These are phyloP conservation scores for Strix aluco DNA, from an alignment of 2,113 vertebrate species.

Conservation along the genomic window DNA sequence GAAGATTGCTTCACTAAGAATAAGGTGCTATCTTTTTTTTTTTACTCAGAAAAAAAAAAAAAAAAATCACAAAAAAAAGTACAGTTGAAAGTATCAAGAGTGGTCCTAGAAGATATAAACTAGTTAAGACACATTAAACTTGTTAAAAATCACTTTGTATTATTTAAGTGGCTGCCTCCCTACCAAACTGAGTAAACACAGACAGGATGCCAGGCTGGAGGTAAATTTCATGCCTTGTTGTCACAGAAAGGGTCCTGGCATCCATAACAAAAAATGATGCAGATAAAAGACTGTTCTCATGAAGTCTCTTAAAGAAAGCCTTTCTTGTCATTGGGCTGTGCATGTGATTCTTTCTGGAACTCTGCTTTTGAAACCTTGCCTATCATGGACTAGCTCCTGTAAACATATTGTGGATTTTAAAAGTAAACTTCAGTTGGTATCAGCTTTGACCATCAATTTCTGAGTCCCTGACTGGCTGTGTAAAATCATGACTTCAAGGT, in stretches of 20 bases:
- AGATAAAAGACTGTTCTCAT: background rate
- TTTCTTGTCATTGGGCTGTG: background rate
- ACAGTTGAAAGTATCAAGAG: background rate
- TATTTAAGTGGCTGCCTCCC: background rate
- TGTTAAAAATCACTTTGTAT: background rate
- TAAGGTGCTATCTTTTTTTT: background rate
- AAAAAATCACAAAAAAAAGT: background rate
- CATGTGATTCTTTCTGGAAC: background rate
- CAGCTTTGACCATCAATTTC: background rate
- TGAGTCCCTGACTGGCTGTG: background rate
- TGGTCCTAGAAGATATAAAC: background rate
- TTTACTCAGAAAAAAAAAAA: rapidly evolving
- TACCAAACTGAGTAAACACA: background rate
- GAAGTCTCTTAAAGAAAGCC: background rate
- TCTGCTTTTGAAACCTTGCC: background rate
- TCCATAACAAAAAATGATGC: background rate
- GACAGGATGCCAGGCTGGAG: background rate
- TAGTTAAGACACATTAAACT: background rate
- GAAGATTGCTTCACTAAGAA: background rate
- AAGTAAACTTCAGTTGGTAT: background rate
- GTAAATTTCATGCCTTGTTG: constrained; percentile 9
- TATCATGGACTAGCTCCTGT: background rate
- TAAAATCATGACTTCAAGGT: background rate
- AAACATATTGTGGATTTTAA: background rate
- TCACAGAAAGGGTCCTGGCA: constrained; percentile 30